A percentile compares a stretch with the other conserved stretches of the same genome.
Evolutionary conservation across 2,113 vertebrate genomes (phyloP).

Genomic region (Callorhinus ursinus): DNA sequence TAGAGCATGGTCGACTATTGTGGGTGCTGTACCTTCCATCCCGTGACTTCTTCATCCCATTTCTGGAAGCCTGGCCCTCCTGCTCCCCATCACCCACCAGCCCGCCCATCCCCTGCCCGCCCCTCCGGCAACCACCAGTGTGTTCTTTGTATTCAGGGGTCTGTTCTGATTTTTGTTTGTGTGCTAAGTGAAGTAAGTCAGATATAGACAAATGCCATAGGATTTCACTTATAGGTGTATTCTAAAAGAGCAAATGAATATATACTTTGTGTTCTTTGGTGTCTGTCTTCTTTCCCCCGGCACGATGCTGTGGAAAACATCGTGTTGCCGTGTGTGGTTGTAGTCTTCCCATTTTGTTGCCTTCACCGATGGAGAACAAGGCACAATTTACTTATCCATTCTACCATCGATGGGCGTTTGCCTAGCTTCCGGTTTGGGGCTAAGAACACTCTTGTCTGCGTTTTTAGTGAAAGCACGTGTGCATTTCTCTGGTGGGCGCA

Average conservation of each 20-base stretch:
- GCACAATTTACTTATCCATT: not conserved
- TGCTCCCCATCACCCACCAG: not conserved
- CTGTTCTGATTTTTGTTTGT: not conserved
- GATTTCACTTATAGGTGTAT: not conserved
- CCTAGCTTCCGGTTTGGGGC: not conserved
- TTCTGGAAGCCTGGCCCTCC: not conserved
- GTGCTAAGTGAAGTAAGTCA: not conserved
- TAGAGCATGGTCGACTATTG: fast-evolving
- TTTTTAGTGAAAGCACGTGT: not conserved
- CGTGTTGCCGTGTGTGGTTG: not conserved
- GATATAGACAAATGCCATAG: not conserved
- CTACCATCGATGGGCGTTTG: not conserved
- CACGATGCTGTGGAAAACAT: fast-evolving
- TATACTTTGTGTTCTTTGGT: not conserved
- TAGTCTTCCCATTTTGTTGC: not conserved
- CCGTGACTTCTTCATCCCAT: not conserved
- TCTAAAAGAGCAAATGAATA: too few species aligned
- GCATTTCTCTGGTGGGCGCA: not conserved
- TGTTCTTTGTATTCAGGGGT: not conserved
- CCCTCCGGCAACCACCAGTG: not conserved
- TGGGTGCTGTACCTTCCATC: not conserved
- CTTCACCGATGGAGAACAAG: not conserved
- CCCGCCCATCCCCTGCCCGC: too few species aligned
- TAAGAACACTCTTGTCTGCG: not conserved
- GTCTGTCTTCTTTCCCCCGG: not conserved